Evolutionary conservation across 2,797 vertebrate species (phyloP), one percentile per base, ranked within the genome.

Genomic region (Cyprinodon diabolis): DNA sequence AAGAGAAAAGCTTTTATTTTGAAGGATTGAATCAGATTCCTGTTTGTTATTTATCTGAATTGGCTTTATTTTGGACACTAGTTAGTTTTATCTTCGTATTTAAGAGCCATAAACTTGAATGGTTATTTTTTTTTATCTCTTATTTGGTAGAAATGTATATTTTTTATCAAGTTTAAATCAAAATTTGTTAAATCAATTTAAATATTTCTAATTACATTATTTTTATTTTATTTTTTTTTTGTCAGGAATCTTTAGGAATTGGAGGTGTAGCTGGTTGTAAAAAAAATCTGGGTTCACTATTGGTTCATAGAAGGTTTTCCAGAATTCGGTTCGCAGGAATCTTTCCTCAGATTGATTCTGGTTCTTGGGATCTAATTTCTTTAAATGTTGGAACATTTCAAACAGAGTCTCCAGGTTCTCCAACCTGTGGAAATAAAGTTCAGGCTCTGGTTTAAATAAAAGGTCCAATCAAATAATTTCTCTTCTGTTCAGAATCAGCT

Each of bases 401-500:
- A 60, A 37, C 30, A 14, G 10, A 13, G 23, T 56, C 54, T 11
- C 47, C 2, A 23, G 1, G 21, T 23, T 8, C 14, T 48, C 4
- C 5, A 52, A 17, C 12, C 9, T 37, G 52, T 58, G 40, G 7
- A 30, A 43, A 37, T 35, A 43, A 49, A 58, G 19, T n/a, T 15
- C 19, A 4, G 40, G 21, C 45, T 77, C 48, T 6, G 3, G 11
- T 40, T 70, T 0, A 1, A 68, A 69, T 11, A 1, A 13, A 43
- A 74, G 73, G 60, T 80, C 68, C 68, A 48, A 66, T 67, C 55
- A 25, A 69, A 49, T 4, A 4, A 48, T n/a, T 73, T 73, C 48
- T 21, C 17, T 77, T 68, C 56, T 0, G 67, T 81, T 76, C 84
- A 86, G 79, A 82, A 76, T 30, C 72, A 69, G 74, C 52, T 43